Evolutionary conservation across 2,888 invertebrate species (phyloP).

Genomic region (Amphipoea lucens): DNA sequence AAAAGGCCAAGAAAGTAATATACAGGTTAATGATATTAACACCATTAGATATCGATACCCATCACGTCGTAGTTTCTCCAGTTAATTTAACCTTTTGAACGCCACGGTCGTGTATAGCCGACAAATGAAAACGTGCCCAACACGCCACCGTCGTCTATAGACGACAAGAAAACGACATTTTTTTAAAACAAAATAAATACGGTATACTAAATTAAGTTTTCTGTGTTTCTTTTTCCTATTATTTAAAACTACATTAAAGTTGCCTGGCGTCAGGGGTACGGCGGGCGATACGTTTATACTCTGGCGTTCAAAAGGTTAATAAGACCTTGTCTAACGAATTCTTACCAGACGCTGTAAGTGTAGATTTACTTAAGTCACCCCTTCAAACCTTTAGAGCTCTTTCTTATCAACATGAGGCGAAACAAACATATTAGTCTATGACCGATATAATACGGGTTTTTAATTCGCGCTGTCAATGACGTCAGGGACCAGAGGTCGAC

Average conservation of each 20-base stretch:
- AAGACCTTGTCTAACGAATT: neutral
- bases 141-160: too few relatives aligned
- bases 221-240: too few relatives aligned
- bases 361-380: neutral
- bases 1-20: neutral
- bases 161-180: too few relatives aligned
- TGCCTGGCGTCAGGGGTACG: too few relatives aligned
- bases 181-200: too few relatives aligned
- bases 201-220: too few relatives aligned
- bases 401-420: neutral
- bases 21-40: neutral
- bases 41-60: neutral
- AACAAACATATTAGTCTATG: constrained; percentile 2
- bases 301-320: too few relatives aligned
- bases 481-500: constrained; percentile 41
- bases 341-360: neutral
- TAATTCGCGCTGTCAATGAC: constrained; percentile 17
- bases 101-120: too few relatives aligned
- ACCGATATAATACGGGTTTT: constrained; percentile 1
- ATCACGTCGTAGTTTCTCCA: neutral
- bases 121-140: too few relatives aligned
- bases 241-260: too few relatives aligned
- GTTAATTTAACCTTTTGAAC: too few relatives aligned
- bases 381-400: neutral
- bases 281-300: too few relatives aligned